A percentile compares a stretch with the other conserved stretches of the same genome.
Evolutionary conservation across 2,113 vertebrate species (phyloP).

Genomic region (Sisor rabdophorus): DNA sequence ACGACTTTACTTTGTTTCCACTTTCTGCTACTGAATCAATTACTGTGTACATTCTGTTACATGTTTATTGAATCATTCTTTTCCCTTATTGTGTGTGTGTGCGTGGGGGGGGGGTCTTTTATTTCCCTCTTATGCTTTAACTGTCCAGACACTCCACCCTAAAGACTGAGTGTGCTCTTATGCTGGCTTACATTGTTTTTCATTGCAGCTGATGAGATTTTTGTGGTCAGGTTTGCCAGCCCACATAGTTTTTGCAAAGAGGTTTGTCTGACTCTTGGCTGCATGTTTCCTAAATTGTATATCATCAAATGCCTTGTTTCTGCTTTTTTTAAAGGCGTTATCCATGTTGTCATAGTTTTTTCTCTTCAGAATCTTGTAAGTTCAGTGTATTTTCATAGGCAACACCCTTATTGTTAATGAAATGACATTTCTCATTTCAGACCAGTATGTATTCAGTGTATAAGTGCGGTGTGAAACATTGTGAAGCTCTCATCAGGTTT

Average conservation of each 20-base stretch:
- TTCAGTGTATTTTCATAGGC: not conserved
- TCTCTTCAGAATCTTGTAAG: too few relatives aligned
- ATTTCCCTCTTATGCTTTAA: not conserved
- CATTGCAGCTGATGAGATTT: slow-evolving; percentile 28
- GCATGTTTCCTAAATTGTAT: slow-evolving; percentile 6
- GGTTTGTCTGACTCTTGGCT: slow-evolving; percentile 13
- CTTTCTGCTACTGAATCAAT: not conserved
- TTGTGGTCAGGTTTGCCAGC: slow-evolving; percentile 4
- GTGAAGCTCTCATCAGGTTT: not conserved
- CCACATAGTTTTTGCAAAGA: not conserved
- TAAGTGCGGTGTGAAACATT: not conserved
- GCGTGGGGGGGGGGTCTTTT: not conserved
- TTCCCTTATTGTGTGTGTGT: not conserved
- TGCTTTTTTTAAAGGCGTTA: not conserved
- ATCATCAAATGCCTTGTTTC: slow-evolving; percentile 3
- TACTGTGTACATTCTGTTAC: not conserved
- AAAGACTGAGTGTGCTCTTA: not conserved
- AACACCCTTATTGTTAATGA: slow-evolving; percentile 3
- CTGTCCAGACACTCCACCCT: slow-evolving; percentile 8
- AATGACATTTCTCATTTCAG: not conserved
- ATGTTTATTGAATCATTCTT: not conserved
- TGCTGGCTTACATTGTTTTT: slow-evolving; percentile 16
- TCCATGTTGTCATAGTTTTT: not conserved
- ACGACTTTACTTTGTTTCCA: too few relatives aligned
- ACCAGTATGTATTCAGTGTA: not conserved